Evolutionary conservation across 2,113 vertebrate genomes (phyloP), one percentile per base, ranked within the genome.

Genomic region (Amia ocellicauda): DNA sequence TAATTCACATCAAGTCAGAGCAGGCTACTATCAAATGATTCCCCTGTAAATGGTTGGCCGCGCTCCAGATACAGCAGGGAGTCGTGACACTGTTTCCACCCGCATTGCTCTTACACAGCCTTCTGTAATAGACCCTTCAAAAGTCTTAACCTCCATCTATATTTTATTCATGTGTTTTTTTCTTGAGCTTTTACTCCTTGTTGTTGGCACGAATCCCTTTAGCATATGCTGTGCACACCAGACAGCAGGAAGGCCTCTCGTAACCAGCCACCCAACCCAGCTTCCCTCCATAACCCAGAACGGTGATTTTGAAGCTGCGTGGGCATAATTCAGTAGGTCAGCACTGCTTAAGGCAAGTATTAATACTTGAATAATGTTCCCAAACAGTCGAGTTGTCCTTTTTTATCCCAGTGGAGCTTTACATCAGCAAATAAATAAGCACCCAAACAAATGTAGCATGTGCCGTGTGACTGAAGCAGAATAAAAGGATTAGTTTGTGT

Each of bases 81-180:
- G 63, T 47, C 58, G 74, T 80, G 81, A 86, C 81, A 82, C 84
- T 83, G 78, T 85, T 85, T 77, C 81, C 76, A 69, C 68, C 80
- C 70, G 67, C 72, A 73, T 81, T 76, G 72, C 78, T 81, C 72
- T 72, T 64, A 17, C 64, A 63, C 76, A 79, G 75, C 70, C 70
- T 43, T 65, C 79, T 70, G 74, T 87, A 86, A 88, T 86, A 86
- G 84, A 84, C 84, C 82, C 83, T 86, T 87, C 82, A 87, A 77
- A 83, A 66, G 68, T 75, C 78, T 70, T 74, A 69, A 74, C 78
- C 69, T 80, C 82, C 77, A 85, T 86, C 78, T 86, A 82, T 82
- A 85, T 85, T 86, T 85, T 79, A 86, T 86, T 80, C 75, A 59
- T 74, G 54, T 70, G 71, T 71, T 74, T 52, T 71, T 73, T 62